Conservation (phyloP, 2,113 vertebrate species). For the Chinchilla lanigera region DNA sequence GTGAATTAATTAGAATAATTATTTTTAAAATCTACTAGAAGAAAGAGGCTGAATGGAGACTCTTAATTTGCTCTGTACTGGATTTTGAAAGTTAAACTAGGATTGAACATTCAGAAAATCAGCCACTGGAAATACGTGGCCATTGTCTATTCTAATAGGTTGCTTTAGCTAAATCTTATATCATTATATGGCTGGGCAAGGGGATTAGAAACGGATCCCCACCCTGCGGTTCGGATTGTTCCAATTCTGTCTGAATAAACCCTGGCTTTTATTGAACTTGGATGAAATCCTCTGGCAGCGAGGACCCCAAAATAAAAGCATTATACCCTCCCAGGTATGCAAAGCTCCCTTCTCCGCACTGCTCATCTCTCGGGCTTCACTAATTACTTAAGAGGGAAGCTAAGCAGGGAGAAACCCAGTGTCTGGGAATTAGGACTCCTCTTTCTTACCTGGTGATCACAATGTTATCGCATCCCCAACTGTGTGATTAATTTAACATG, state of each 20-base stretch:
- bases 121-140: conserved; percentile 76
- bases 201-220: conserved; percentile 84
- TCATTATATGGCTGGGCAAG: conserved; percentile 81
- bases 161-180: conserved; percentile 79
- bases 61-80: conserved; percentile 80
- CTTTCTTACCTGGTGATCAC: conserved; percentile 64
- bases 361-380: conserved; percentile 67
- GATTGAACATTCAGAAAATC: conserved; percentile 79
- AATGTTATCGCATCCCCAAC: conserved; percentile 67
- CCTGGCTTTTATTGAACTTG: conserved; percentile 74
- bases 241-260: conserved; percentile 77
- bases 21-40: conserved; percentile 65
- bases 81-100: conserved; percentile 83
- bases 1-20: conserved; percentile 82
- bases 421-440: conserved; percentile 58
- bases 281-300: conserved; percentile 78
- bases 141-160: conserved; percentile 84
- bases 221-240: conserved; percentile 74
- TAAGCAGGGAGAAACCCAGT: conserved; percentile 65
- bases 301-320: conserved; percentile 75
- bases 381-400: conserved; percentile 75
- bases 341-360: neutral
- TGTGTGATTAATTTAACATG: conserved; percentile 63
- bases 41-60: conserved; percentile 72
- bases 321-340: conserved; percentile 72